Evolutionary conservation across 2,888 invertebrate species (phyloP), one percentile per base, ranked within the genome.

Genomic region (Actias luna): DNA sequence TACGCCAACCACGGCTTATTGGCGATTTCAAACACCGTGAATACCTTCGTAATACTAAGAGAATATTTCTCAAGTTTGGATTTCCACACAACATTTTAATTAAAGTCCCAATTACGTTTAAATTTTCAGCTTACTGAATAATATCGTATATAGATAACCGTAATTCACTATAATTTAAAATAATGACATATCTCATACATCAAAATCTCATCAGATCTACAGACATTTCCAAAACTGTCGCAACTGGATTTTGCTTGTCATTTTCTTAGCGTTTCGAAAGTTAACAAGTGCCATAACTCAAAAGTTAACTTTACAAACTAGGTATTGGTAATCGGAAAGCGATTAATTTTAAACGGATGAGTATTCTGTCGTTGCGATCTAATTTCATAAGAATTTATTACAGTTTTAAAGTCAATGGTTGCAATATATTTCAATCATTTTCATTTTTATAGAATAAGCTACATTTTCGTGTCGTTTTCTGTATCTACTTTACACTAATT

Each of bases 361-460:
- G 79, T 84, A 75, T 82, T 81, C 81, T 79, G 82, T 84, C 79
- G 75, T 78, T 78, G 79, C 76, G 83, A 85, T 85, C 83, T 84
- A 85, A 86, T 86, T 85, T 80, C 74, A 66, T 69, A 69, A 59
- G 70, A 80, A 85, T 86, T 85, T 83, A 86, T 84, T 75, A 73
- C 77, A 77, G 79, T 83, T 84, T 79, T 75, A 71, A 78, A 79
- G 75, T 74, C 68, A 66, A 52, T 29, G 5, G 29, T 27, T 16
- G 7, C 39, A n/a, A n/a, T 52, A 14, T 27, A 29, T 52, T 52
- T 52, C 1, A 27, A 29, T 25, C 29, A 52, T 29, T 52, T 22
- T 52, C 29, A 29, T 29, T 52, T 52, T 52, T 46, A 10, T 46
- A 10, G 22, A n/a, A n/a, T n/a, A n/a, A n/a, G n/a, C n/a, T n/a